These are phyloP conservation scores for Tokudaia muenninki DNA, from an alignment of 2,797 vertebrate genomes.

Conservation along the genomic window DNA sequence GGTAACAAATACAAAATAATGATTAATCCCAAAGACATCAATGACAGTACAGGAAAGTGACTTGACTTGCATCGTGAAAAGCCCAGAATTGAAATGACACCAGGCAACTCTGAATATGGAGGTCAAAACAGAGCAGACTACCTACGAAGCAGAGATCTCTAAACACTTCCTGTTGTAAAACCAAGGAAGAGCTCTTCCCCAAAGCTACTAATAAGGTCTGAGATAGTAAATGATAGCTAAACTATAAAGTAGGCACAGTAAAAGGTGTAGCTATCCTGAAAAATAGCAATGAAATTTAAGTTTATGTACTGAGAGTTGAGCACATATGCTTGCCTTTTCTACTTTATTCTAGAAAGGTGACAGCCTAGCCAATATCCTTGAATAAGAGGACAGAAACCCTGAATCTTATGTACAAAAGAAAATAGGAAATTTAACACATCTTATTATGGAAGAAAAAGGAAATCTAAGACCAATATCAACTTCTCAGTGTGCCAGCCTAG, in stretches of 20 bases:
- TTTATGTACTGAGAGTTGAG: neutral
- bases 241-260: neutral
- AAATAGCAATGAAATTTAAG: constrained; percentile 25
- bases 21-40: constrained; percentile 14
- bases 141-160: neutral
- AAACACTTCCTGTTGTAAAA: neutral
- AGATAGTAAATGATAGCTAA: neutral
- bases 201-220: neutral
- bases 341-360: constrained; percentile 6
- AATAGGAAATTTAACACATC: neutral
- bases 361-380: neutral
- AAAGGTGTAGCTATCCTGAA: constrained; percentile 14
- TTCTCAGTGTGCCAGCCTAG: neutral
- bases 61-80: constrained; percentile 13
- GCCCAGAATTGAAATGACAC: constrained; percentile 24
- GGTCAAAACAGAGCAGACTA: neutral
- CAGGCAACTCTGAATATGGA: constrained; percentile 27
- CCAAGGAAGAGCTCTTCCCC: neutral
- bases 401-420: neutral
- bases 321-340: neutral
- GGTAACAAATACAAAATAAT: constrained; percentile 17
- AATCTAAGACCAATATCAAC: neutral
- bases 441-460: neutral
- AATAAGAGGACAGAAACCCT: neutral
- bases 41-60: neutral